Evolutionary conservation across 2,888 invertebrate genomes (phyloP).

Genomic region (Aporophyla nigra): DNA sequence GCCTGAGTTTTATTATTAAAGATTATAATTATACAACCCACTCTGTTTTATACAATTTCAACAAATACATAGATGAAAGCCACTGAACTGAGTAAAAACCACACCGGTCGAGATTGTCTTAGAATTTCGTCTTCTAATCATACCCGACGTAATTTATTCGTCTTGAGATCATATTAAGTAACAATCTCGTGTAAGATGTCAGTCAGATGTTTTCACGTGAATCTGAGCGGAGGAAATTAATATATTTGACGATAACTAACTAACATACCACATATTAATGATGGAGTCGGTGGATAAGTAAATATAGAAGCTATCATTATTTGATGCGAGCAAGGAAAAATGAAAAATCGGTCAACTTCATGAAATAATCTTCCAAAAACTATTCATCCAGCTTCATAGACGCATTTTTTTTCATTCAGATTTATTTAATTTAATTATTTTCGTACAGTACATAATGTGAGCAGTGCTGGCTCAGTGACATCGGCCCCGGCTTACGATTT

Average conservation of each 20-base stretch:
- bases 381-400: not conserved
- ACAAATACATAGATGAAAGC: not conserved
- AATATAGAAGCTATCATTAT: not conserved
- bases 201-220: not conserved
- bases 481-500: too few species aligned
- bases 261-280: too few species aligned
- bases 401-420: not conserved
- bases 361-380: too few species aligned
- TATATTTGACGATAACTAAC: conserved; percentile 2
- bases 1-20: not conserved
- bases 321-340: not conserved
- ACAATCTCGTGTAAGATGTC: not conserved
- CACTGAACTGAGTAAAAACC: not conserved
- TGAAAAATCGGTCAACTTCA: not conserved
- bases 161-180: not conserved
- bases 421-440: too few species aligned
- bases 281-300: too few species aligned
- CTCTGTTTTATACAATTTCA: not conserved
- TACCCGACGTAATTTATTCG: not conserved
- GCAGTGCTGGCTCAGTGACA: too few species aligned
- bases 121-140: not conserved
- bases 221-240: not conserved
- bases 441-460: too few species aligned
- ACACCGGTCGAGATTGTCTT: not conserved
- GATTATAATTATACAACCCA: not conserved